phyloP scores from a whole-genome alignment of 2,797 vertebrate species.

The Eutrigla gurnardus region DNA sequence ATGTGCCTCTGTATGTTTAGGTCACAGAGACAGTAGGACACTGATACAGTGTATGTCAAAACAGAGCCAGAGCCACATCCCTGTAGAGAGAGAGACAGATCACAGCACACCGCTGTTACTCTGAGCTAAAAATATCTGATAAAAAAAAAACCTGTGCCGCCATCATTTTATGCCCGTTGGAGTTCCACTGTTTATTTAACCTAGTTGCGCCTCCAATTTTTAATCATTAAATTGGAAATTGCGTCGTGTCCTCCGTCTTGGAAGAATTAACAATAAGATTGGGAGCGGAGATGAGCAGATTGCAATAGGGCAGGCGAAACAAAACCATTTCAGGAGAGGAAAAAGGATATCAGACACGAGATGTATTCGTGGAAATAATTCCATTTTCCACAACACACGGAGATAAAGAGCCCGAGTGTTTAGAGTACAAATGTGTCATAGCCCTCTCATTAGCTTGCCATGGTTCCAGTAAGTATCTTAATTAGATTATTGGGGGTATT shows the following conservation, averaged over 20 bases:
- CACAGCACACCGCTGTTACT: slow-evolving; percentile 37
- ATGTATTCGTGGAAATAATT: slow-evolving; percentile 73
- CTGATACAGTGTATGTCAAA: slow-evolving; percentile 56
- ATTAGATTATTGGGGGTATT: slow-evolving; percentile 73
- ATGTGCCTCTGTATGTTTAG: slow-evolving; percentile 60
- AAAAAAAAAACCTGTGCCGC: slow-evolving; percentile 29
- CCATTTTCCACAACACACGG: slow-evolving; percentile 59
- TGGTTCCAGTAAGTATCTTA: slow-evolving; percentile 71
- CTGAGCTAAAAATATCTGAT: slow-evolving; percentile 61
- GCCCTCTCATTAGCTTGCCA: slow-evolving; percentile 69
- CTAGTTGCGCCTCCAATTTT: slow-evolving; percentile 64
- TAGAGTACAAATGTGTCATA: slow-evolving; percentile 68
- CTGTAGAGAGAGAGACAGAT: slow-evolving; percentile 56
- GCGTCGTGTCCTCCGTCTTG: slow-evolving; percentile 55
- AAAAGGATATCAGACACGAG: slow-evolving; percentile 61
- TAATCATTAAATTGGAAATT: slow-evolving; percentile 59
- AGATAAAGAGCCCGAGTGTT: slow-evolving; percentile 68
- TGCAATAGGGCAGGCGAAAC: slow-evolving; percentile 68
- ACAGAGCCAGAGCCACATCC: slow-evolving; percentile 48
- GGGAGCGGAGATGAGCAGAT: slow-evolving; percentile 65
- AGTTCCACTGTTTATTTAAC: slow-evolving; percentile 68
- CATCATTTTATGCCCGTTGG: slow-evolving; percentile 53
- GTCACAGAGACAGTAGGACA: slow-evolving; percentile 60
- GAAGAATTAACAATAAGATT: slow-evolving; percentile 70
- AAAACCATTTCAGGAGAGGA: slow-evolving; percentile 67